Evolutionary conservation across 2,113 vertebrate genomes (phyloP).

Genomic region (Pteropus alecto): DNA sequence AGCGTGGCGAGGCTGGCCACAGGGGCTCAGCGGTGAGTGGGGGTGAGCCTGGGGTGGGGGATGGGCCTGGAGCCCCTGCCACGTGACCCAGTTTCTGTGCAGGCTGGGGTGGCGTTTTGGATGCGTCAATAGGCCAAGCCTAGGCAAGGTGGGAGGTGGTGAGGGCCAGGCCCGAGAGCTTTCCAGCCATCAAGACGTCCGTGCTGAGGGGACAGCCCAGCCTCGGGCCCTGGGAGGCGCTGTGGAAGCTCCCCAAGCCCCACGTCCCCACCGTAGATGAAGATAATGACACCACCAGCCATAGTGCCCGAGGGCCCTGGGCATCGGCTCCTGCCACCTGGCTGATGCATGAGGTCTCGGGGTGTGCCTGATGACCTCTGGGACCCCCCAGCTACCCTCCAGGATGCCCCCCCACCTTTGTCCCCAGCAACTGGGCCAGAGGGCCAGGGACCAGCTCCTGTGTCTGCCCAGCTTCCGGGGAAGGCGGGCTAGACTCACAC

Average conservation of each 20-base stretch:
- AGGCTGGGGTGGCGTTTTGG: background rate
- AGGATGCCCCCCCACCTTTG: background rate
- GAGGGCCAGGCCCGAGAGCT: background rate
- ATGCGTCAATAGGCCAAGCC: rapidly evolving
- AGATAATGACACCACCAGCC: background rate
- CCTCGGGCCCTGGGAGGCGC: background rate
- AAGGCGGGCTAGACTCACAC: too few species aligned
- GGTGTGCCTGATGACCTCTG: background rate
- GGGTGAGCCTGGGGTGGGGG: rapidly evolving
- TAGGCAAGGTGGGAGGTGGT: background rate
- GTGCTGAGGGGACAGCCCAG: background rate
- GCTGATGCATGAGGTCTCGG: too few species aligned
- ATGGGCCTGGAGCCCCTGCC: rapidly evolving
- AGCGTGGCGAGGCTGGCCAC: constrained; percentile 91
- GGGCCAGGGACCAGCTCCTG: background rate
- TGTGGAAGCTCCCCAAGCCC: too few species aligned
- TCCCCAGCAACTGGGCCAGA: background rate
- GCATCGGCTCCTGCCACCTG: rapidly evolving
- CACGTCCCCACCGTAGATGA: rapidly evolving
- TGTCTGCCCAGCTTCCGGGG: rapidly evolving
- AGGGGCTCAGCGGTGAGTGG: constrained; percentile 93
- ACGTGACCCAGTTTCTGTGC: background rate
- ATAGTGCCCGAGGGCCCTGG: background rate
- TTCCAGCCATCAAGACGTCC: background rate
- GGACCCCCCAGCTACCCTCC: background rate